Evolutionary conservation across 2,797 vertebrate species (phyloP).

Genomic region (Gymnodraco acuticeps): DNA sequence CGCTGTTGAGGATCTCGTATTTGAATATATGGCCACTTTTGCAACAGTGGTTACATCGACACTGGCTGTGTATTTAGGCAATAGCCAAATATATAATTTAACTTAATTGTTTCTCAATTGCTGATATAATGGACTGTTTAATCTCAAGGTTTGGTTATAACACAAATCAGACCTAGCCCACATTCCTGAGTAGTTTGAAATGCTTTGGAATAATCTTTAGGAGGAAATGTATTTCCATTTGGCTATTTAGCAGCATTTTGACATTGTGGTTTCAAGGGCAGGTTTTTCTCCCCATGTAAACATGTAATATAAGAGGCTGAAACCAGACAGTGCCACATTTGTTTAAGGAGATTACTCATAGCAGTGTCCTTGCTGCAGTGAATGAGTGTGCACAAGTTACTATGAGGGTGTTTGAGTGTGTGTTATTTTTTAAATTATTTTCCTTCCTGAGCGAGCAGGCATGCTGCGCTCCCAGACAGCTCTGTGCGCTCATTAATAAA

Average conservation of each 20-base stretch:
- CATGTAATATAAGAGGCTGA: conserved; percentile 36
- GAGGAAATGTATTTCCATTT: conserved; percentile 42
- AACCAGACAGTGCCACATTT: conserved; percentile 51
- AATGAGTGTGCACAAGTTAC: conserved; percentile 46
- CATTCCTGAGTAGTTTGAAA: conserved; percentile 1
- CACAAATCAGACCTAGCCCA: neutral
- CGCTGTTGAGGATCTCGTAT: neutral
- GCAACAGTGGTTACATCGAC: neutral
- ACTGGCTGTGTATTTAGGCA: conserved; percentile 1
- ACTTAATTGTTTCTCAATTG: conserved; percentile 8
- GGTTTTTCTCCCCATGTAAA: conserved; percentile 50
- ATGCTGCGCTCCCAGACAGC: conserved; percentile 77
- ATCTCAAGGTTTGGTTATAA: conserved; percentile 8
- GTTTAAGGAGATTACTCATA: conserved; percentile 63
- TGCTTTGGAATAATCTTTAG: conserved; percentile 13
- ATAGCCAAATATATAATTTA: conserved; percentile 3
- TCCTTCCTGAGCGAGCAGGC: conserved; percentile 65
- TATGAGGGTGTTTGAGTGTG: conserved; percentile 31
- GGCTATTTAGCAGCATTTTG: conserved; percentile 48
- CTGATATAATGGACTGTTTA: conserved; percentile 27
- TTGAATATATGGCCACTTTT: neutral
- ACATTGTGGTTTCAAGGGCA: conserved; percentile 63
- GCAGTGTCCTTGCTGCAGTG: conserved; percentile 66
- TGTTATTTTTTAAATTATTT: conserved; percentile 16
- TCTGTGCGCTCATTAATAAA: conserved; percentile 83